Conservation (phyloP, 2,113 vertebrate species). For the Pyrgilauda ruficollis region DNA sequence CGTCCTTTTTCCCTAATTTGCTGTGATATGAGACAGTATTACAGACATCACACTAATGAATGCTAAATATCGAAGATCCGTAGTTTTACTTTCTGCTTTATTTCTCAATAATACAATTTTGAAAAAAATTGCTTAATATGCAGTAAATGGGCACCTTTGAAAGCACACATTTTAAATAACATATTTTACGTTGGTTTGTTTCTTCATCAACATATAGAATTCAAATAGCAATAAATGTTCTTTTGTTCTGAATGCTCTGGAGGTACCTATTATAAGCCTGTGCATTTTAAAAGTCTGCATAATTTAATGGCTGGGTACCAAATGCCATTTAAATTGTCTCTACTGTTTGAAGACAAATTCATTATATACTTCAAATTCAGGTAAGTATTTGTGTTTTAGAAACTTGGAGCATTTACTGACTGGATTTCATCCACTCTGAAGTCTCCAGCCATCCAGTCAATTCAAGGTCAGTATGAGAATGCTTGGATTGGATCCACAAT, state of each 20-base stretch:
- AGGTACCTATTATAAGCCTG: not conserved
- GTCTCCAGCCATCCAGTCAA: not conserved
- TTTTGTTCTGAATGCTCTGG: not conserved
- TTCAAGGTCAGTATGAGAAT: not conserved
- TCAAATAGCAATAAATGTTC: not conserved
- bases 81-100: not conserved
- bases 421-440: not conserved
- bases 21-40: not conserved
- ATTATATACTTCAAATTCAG: not conserved
- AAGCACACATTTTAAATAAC: not conserved
- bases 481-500: not conserved
- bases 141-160: not conserved
- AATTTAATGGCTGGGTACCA: not conserved
- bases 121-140: not conserved
- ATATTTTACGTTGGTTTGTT: not conserved
- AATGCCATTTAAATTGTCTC: not conserved
- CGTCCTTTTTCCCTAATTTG: not conserved
- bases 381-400: not conserved
- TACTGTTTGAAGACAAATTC: not conserved
- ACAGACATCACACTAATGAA: not conserved
- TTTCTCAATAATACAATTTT: not conserved
- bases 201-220: not conserved
- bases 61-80: not conserved
- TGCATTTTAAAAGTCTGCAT: not conserved
- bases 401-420: not conserved